Evolutionary conservation across 2,797 vertebrate species (phyloP).

Genomic region (Podarcis lilfordi): DNA sequence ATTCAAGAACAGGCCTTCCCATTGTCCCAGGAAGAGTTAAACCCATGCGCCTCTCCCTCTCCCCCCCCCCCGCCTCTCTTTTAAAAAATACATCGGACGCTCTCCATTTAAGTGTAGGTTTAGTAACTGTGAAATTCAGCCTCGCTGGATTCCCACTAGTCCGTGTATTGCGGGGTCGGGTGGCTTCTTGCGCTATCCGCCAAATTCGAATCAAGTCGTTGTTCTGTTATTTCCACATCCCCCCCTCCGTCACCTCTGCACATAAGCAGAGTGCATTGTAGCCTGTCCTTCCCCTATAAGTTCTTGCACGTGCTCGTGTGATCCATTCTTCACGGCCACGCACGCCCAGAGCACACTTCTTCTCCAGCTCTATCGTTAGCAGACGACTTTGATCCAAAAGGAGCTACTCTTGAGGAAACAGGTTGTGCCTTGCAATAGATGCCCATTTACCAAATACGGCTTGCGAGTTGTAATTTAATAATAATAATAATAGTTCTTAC

Average conservation of each 20-base stretch:
- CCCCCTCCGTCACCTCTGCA: not conserved
- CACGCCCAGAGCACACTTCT: not conserved
- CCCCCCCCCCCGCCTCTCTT: not conserved
- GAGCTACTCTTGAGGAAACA: not conserved
- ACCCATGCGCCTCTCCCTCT: not conserved
- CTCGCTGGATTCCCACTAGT: no score
- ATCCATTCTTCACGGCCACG: not conserved
- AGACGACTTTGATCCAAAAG: not conserved
- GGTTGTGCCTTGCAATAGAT: no score
- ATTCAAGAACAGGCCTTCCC: not conserved
- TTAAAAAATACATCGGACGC: no score
- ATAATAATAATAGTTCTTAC: no score
- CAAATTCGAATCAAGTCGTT: not conserved
- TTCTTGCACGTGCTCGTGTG: not conserved
- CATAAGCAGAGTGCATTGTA: no score
- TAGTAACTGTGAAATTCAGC: not conserved
- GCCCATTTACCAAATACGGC: no score
- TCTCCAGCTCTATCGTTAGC: no score
- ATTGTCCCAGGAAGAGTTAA: not conserved
- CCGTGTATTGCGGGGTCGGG: not conserved
- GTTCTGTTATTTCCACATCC: no score
- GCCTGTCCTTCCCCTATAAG: not conserved
- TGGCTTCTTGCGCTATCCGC: not conserved
- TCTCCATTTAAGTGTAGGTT: not conserved
- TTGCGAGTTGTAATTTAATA: not conserved